Evolutionary conservation across 2,113 vertebrate genomes (phyloP), one percentile per base, ranked within the genome.

Genomic region (Rhombomys opimus): DNA sequence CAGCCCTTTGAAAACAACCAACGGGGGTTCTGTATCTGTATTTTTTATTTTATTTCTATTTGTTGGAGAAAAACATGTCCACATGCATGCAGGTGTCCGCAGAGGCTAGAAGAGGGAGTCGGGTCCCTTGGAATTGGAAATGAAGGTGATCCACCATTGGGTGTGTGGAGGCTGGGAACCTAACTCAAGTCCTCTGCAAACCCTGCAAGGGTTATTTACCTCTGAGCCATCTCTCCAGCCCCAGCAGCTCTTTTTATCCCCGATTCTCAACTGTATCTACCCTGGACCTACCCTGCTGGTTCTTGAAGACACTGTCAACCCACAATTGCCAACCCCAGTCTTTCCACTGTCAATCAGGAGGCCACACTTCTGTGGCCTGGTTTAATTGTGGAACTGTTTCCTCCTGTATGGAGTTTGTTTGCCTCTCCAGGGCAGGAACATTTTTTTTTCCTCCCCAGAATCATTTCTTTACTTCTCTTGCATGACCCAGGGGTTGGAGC

Each of bases 231-330:
- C 63, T 87, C 30, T 50, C 27, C 41, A 68, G 27, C 9, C 41
- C 15, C 27, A 35, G 27, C 15, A 46, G 27, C 61, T 46, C 76
- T 50, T 15, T 78, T 68, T 46, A 46, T 46, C 46, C 46, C 46
- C 5, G 46, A 3, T 46, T 46, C 46, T 46, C 46, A 46, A 46
- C 46, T 46, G 5, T 7, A 7, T 63, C 27, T 4, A 30, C 65
- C 30, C 57, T 0, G 3, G 0, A 27, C 0, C 35, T 30, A 46
- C 7, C 0, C 5, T 9, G 1, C 1, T 7, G 30, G 13, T 9
- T 22, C 87, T 50, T 65, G 17, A 27, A 20, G 41, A 80, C 63
- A 63, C 32, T 7, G 25, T 63, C 68, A 80, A 13, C 30, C 4
- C 41, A 68, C 9, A n/a, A 0, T 59, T 46, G 46, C 46, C 46